Base-by-base conservation (phyloP, 1,140 invertebrate species). In the Drosophila jambulina region DNA sequence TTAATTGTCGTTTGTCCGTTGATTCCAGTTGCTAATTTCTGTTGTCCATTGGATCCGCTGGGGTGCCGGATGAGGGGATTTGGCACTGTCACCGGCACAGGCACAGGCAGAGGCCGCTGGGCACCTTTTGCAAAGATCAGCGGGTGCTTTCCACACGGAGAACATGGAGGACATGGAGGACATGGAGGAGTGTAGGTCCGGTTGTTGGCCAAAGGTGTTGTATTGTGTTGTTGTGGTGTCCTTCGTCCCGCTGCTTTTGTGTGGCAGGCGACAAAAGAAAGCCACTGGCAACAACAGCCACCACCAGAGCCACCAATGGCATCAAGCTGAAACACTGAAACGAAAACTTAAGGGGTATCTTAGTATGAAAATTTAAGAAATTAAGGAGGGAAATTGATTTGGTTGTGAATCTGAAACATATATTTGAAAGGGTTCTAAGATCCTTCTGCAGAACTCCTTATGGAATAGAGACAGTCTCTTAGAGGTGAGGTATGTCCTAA, bases 1-100 rank as follows among this genome's bases (percentile, higher is more conserved):
- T 76, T 51, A 67, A 77, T 77, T 77, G 75, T 76, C 61, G 59
- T 82, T 82, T 58, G 65, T 61, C 69, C 60, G 72, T 68, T 67
- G 72, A 68, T 68, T 77, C 75, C 74, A 65, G 60, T 76, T 81
- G 79, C 79, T 81, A 81, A 81, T 81, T 81, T 81, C 74, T 75
- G 56, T 62, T 80, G 78, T 69, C 63, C 58, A 62, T 58, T 57
- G 59, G 42, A 79, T 59, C 65, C 53, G 29, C 19, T 34, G 36
- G 61, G 43, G 17, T 23, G 53, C 53, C 34, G 65, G 29, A 32
- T 36, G 63, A 32, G 43, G 45, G 53, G 53, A 56, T 56, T 56
- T 56, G 53, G 32, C 32, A 54, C 51, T 17, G 51, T 23, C 51
- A 29, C 60, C 17, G 23, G 21, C n/a, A 34, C 19, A 6, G 12